Evolutionary conservation across 2,888 invertebrate species (phyloP).

Genomic region (Archips xylosteana): DNA sequence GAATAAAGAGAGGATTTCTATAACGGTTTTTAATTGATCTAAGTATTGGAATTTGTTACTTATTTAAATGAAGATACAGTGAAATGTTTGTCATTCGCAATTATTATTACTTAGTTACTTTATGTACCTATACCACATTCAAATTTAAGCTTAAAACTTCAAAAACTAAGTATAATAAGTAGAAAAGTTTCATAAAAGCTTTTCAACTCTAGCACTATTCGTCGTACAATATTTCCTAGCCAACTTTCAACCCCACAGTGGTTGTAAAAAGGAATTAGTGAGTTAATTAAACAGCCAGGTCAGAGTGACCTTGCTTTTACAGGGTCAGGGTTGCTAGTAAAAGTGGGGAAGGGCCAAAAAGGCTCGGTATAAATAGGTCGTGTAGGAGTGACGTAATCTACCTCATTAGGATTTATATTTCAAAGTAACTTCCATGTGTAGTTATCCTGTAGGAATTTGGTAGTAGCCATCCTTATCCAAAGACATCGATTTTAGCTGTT

Average conservation of each 20-base stretch:
- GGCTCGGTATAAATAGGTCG: constrained; percentile 30
- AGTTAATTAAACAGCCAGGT: constrained; percentile 16
- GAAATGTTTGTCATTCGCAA: too few relatives aligned
- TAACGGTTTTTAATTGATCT: neutral
- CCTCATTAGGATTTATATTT: too few relatives aligned
- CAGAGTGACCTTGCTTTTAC: constrained; percentile 18
- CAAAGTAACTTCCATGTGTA: too few relatives aligned
- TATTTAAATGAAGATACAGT: too few relatives aligned
- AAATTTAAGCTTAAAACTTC: neutral
- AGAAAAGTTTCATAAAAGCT: constrained; percentile 1
- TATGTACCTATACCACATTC: neutral
- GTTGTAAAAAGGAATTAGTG: constrained; percentile 30
- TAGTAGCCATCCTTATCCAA: too few relatives aligned
- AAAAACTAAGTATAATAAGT: neutral
- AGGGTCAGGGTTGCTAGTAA: constrained; percentile 22
- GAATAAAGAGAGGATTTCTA: neutral
- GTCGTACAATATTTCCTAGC: constrained; percentile 13
- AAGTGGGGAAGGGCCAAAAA: constrained; percentile 24
- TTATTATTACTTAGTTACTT: too few relatives aligned
- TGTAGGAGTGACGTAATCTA: neutral
- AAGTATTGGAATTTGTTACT: too few relatives aligned
- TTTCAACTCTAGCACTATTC: neutral
- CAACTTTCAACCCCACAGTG: constrained; percentile 26
- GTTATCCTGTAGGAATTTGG: too few relatives aligned
- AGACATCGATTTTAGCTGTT: too few relatives aligned